Evolutionary conservation across 2,113 vertebrate genomes (phyloP), one percentile per base, ranked within the genome.

Genomic region (Gadus chalcogrammus): DNA sequence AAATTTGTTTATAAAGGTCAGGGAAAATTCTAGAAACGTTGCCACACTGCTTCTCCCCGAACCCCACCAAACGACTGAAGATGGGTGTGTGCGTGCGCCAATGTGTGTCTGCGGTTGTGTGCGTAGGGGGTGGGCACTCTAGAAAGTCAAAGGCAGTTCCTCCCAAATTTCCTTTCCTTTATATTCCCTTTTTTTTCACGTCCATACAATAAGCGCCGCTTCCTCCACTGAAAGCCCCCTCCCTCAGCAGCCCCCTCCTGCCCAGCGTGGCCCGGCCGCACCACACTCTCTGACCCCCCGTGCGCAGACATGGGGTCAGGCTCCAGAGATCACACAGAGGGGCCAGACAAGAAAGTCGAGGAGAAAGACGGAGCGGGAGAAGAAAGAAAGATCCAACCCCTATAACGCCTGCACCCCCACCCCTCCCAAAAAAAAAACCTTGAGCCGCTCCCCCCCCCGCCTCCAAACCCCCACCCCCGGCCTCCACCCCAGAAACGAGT

Each of bases 261-360:
- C 78, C 84, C 82, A 2, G 42, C 9, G 42, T 12, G 7, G 42
- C 42, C 42, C 42, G 12, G 42, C 86, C 77, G 72, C 81, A 82
- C 81, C 74, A 66, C 78, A 72, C 78, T 85, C 86, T 85, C 81
- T 87, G 84, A 85, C 85, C 87, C 88, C 88, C 85, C 82, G 83
- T 87, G 85, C 88, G 87, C 87, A 89, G 88, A 90, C 89, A 88
- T 87, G 87, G 85, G 89, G 89, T 90, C 88, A 91, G 88, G 90
- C 91, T 90, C 88, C 88, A 92, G 84, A 92, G 92, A 92, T 92
- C 91, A 93, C 88, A 92, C 88, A 84, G 80, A 82, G 78, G 6
- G 31, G 31, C 31, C 31, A 35, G 31, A 35, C 31, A 35, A 35
- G 31, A 35, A 35, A 35, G 31, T 35, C 31, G 31, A 35, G 31